phyloP scores from a whole-genome alignment of 1,140 invertebrate species.

The Kradibia gibbosae region DNA sequence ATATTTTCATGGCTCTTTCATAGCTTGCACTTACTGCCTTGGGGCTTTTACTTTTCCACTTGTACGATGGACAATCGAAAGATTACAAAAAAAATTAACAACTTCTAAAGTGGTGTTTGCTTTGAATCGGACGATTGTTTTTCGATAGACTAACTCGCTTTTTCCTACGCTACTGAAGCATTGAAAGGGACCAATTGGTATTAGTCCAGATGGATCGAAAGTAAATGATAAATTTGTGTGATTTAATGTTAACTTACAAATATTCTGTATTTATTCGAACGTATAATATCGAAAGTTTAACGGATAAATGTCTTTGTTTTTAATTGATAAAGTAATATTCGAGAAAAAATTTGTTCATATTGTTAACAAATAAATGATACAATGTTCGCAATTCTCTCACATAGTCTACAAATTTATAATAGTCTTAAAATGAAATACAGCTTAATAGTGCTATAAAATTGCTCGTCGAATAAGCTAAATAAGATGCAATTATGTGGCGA shows the following conservation, averaged over 20 bases:
- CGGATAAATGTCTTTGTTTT: no score
- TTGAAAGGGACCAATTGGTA: neutral
- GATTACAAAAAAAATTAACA: constrained; percentile 18
- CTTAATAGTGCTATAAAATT: neutral
- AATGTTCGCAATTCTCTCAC: no score
- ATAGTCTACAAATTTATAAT: neutral
- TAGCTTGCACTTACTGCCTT: no score
- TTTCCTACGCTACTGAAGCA: neutral
- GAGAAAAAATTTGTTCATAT: no score
- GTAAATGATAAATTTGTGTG: neutral
- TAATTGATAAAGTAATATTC: no score
- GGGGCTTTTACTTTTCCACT: neutral
- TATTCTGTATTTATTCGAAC: no score
- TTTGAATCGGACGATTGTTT: neutral
- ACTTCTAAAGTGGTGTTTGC: neutral
- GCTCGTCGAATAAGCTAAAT: neutral
- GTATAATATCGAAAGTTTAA: no score
- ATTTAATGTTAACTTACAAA: neutral
- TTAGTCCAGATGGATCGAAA: neutral
- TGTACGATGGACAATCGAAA: neutral
- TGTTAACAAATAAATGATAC: no score
- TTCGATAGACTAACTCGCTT: constrained; percentile 3
- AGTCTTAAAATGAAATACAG: neutral
- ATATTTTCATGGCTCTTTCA: neutral
- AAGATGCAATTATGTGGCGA: neutral